phyloP scores from a whole-genome alignment of 2,888 invertebrate genomes.

The Adelphocoris suturalis region DNA sequence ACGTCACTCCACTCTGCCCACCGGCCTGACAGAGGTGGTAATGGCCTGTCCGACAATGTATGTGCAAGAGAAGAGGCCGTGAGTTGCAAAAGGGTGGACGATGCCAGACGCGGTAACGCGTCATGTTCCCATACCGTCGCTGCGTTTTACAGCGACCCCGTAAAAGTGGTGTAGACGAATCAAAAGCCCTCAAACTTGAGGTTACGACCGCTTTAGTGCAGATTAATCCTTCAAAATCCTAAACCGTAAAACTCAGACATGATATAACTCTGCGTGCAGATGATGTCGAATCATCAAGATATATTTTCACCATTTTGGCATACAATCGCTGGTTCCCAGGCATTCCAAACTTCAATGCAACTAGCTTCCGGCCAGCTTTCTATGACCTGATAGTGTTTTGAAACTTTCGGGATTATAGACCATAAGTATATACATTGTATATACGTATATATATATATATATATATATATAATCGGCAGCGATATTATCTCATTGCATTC shows the following conservation, averaged over 20 bases:
- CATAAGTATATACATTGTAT: too few species aligned
- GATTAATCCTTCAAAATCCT: constrained; percentile 15
- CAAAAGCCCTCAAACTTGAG: constrained; percentile 1
- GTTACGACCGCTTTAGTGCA: constrained; percentile 16
- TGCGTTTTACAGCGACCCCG: constrained; percentile 9
- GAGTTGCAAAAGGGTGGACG: constrained; percentile 33
- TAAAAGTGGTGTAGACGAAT: constrained; percentile 1
- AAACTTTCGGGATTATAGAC: too few species aligned
- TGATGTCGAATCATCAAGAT: background rate
- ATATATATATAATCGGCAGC: too few species aligned
- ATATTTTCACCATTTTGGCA: background rate
- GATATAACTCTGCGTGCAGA: background rate
- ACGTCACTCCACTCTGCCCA: too few species aligned
- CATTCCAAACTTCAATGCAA: background rate
- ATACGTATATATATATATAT: too few species aligned
- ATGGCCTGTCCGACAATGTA: background rate
- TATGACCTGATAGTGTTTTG: too few species aligned
- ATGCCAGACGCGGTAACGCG: background rate
- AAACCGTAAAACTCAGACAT: background rate
- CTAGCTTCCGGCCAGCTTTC: too few species aligned
- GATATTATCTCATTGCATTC: too few species aligned
- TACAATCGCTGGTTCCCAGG: background rate
- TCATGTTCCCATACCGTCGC: background rate
- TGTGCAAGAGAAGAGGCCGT: background rate
- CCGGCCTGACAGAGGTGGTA: background rate